phyloP scores from a whole-genome alignment of 2,113 vertebrate genomes.

The Carlito syrichta region DNA sequence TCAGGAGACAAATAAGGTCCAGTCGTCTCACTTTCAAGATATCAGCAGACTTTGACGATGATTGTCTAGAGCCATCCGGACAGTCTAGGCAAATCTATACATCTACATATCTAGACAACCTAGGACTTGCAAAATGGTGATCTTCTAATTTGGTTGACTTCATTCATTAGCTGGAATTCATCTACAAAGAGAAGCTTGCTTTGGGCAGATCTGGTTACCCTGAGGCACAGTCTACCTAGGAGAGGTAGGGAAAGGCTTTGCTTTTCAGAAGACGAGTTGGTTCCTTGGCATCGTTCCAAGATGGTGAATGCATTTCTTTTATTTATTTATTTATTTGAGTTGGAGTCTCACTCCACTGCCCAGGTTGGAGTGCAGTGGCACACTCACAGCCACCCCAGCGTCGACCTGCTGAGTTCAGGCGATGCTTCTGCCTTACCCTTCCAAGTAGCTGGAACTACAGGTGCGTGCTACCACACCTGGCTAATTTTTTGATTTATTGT shows the following conservation, averaged over 20 bases:
- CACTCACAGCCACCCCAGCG: too few species aligned
- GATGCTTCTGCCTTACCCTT: too few species aligned
- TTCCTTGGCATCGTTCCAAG: background rate
- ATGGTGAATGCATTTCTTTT: background rate
- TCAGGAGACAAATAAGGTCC: fast-evolving
- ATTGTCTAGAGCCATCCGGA: background rate
- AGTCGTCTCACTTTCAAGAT: background rate
- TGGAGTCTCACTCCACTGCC: too few species aligned
- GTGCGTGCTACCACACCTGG: too few species aligned
- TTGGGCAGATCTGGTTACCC: background rate
- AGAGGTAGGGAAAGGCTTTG: background rate
- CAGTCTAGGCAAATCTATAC: too few species aligned
- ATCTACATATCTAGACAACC: too few species aligned
- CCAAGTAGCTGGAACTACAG: too few species aligned
- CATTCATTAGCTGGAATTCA: background rate
- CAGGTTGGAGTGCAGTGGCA: too few species aligned
- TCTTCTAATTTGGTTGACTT: background rate
- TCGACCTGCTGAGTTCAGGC: too few species aligned
- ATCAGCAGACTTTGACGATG: background rate
- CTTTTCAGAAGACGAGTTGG: background rate
- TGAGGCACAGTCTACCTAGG: background rate
- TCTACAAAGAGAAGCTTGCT: background rate
- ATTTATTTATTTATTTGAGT: too few species aligned
- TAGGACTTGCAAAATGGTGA: background rate
- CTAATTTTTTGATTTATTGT: too few species aligned